Base-by-base conservation (phyloP, 2,797 vertebrate species). In the Danio kyathit region DNA sequence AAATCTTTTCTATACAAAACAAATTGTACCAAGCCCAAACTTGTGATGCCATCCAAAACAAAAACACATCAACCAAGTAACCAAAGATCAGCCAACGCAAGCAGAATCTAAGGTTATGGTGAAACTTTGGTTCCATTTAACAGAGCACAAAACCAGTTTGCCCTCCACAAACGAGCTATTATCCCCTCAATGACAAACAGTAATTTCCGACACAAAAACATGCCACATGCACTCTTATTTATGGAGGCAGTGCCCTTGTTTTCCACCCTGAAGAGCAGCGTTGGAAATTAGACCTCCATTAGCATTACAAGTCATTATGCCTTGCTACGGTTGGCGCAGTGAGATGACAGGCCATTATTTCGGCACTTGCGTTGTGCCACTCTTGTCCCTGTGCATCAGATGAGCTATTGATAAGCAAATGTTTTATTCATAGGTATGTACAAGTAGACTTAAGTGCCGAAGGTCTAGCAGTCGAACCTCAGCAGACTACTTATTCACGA, bases 161-260 rank as follows among this genome's bases (percentile, higher is more conserved):
- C 81, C 84, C 63, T 69, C 46, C 43, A n/a, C 48, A 60, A 38
- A 74, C 65, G 79, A 78, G 84, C 82, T 79, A 88, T 89, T 85
- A 88, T 88, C 83, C 80, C 83, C 88, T 85, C 87, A 90, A 88
- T 85, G 85, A 89, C 82, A 84, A 83, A 90, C 81, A 83, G 43
- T 77, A 74, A 89, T 90, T 88, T 72, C 83, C 83, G 69, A 59
- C 29, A 63, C 61, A 78, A 87, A 92, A 88, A 90, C 86, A 86
- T 86, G 78, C 74, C 84, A 84, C 84, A 71, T 72, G 84, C 76
- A 84, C 78, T 65, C 76, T 85, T 86, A 84, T 89, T 89, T 84
- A 86, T 90, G 85, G 86, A 87, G 84, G 79, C 80, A 69, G 21
- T 80, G 78, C 60, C 64, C 73, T 81, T 79, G 51, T 78, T 70